phyloP scores from a whole-genome alignment of 1,140 invertebrate species.

The Parapsyche elsis region DNA sequence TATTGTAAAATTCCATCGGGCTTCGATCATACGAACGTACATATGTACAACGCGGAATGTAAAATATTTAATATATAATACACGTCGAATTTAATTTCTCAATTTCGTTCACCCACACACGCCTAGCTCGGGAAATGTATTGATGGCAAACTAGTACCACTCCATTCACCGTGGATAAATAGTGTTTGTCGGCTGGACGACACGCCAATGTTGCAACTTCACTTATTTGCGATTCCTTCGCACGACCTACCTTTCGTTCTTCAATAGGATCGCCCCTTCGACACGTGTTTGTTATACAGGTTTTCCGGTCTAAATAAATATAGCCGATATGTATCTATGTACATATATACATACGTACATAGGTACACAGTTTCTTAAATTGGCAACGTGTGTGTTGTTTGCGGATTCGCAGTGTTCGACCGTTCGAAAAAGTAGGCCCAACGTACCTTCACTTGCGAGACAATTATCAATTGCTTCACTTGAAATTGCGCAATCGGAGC shows the following conservation, averaged over 20 bases:
- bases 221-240: slow-evolving; percentile 9
- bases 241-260: slow-evolving; percentile 6
- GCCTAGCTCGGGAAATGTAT: no score
- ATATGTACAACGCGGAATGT: no score
- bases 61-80: no score
- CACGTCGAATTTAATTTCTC: no score
- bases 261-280: neutral
- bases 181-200: neutral
- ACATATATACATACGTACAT: neutral
- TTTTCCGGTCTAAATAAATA: slow-evolving; percentile 4
- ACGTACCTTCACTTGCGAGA: neutral
- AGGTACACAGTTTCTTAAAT: neutral
- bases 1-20: no score
- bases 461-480: no score
- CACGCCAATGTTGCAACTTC: neutral
- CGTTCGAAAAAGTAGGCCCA: neutral
- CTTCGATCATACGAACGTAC: no score
- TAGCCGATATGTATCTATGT: neutral
- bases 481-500: no score
- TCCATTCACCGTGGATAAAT: slow-evolving; percentile 18
- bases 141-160: neutral
- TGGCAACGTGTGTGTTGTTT: neutral
- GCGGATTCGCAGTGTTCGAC: neutral
- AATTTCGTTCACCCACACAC: no score
- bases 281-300: neutral